These are phyloP conservation scores for Eriosoma lanigerum DNA, from an alignment of 1,140 invertebrate species.

Conservation along the genomic window DNA sequence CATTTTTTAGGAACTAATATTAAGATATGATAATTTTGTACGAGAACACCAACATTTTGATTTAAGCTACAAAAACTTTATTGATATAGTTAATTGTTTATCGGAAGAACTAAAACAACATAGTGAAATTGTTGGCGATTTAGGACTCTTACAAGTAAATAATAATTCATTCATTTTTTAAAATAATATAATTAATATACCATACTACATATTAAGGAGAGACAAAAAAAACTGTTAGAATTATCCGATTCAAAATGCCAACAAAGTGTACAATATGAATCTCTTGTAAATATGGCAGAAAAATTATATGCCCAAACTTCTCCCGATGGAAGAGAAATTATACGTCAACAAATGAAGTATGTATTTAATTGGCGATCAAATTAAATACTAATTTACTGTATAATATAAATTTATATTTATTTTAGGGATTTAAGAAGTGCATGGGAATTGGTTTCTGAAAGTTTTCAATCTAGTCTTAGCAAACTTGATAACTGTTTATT, in stretches of 20 bases:
- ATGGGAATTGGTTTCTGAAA: slow-evolving; percentile 87
- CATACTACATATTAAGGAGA: slow-evolving; percentile 64
- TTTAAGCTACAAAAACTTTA: slow-evolving; percentile 72
- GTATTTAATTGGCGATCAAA: background rate
- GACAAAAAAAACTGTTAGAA: slow-evolving; percentile 80
- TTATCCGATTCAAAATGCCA: slow-evolving; percentile 78
- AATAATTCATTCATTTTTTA: slow-evolving; percentile 11
- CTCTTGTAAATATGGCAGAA: slow-evolving; percentile 84
- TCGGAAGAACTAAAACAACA: slow-evolving; percentile 73
- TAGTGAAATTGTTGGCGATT: slow-evolving; percentile 84
- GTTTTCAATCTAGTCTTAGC: slow-evolving; percentile 73
- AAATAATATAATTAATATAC: slow-evolving; percentile 15
- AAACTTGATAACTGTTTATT: slow-evolving; percentile 85
- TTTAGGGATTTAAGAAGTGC: slow-evolving; percentile 72
- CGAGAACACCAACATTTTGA: slow-evolving; percentile 84
- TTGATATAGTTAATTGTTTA: slow-evolving; percentile 72
- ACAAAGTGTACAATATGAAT: slow-evolving; percentile 80
- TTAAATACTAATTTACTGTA: background rate
- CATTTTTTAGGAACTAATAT: slow-evolving; percentile 65
- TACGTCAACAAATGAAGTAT: slow-evolving; percentile 79
- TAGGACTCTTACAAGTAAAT: slow-evolving; percentile 68
- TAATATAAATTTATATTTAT: slow-evolving; percentile 38
- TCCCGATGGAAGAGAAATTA: slow-evolving; percentile 87
- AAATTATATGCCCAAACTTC: slow-evolving; percentile 90
- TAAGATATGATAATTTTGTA: slow-evolving; percentile 78